phyloP scores from a whole-genome alignment of 2,888 invertebrate species.

The Acanthacorydalis orientalis region DNA sequence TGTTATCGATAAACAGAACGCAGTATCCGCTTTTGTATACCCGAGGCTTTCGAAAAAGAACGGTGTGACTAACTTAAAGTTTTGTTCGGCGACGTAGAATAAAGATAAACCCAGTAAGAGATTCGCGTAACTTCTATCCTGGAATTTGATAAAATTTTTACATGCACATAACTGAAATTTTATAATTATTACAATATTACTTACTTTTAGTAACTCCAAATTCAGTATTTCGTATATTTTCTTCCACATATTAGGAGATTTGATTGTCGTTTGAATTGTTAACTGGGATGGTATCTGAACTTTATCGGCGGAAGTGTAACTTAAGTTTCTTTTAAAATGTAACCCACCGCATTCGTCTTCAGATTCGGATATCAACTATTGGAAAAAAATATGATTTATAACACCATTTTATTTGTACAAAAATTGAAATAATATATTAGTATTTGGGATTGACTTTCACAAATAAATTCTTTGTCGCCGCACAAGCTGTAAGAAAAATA shows the following conservation, averaged over 20 bases:
- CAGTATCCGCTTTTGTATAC: slow-evolving; percentile 47
- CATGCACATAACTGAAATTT: too few species aligned
- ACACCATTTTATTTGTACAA: not conserved
- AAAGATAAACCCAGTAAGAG: slow-evolving; percentile 53
- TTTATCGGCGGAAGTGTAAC: not conserved
- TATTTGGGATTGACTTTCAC: too few species aligned
- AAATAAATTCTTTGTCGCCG: too few species aligned
- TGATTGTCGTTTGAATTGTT: slow-evolving; percentile 1
- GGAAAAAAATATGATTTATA: slow-evolving; percentile 9
- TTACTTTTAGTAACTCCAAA: slow-evolving; percentile 42
- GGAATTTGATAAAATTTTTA: too few species aligned
- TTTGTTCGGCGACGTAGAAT: slow-evolving; percentile 58
- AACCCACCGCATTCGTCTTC: slow-evolving; percentile 17
- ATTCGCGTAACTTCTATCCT: slow-evolving; percentile 52
- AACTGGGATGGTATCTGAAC: not conserved
- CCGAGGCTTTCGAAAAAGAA: slow-evolving; percentile 47
- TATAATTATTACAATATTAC: too few species aligned
- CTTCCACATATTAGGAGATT: slow-evolving; percentile 15
- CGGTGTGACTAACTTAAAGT: slow-evolving; percentile 56
- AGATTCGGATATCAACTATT: slow-evolving; percentile 26
- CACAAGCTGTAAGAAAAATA: too few species aligned
- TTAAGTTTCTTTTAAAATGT: not conserved
- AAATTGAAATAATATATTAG: not conserved
- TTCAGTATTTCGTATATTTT: slow-evolving; percentile 46
- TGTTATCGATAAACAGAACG: slow-evolving; percentile 56